Conservation (phyloP, 2,113 vertebrate species). For the Apeltes quadracus region DNA sequence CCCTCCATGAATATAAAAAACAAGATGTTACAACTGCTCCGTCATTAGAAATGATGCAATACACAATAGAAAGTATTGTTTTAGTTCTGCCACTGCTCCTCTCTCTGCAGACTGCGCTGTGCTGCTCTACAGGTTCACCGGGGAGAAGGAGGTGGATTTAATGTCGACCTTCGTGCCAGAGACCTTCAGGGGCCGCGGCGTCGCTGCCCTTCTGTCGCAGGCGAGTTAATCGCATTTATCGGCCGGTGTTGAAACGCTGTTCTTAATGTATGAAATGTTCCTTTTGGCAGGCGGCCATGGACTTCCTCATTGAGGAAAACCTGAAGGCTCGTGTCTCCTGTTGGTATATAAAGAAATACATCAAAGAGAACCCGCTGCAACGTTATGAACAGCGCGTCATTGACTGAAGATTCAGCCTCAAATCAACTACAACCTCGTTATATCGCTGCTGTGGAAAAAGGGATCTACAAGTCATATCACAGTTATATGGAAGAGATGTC, state of each 20-base stretch:
- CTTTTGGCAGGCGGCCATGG: constrained; percentile 72
- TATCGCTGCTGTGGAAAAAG: not conserved
- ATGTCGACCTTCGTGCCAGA: constrained; percentile 76
- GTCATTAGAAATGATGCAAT: not conserved
- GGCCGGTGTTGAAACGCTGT: not conserved
- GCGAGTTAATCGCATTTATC: not conserved
- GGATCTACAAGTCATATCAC: not conserved
- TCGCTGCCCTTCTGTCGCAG: constrained; percentile 75
- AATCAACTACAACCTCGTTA: not conserved
- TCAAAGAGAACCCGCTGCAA: constrained; percentile 59
- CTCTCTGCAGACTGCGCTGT: constrained; percentile 51
- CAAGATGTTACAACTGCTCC: not conserved
- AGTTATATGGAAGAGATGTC: not conserved
- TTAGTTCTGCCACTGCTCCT: too few species aligned
- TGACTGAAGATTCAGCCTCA: constrained; percentile 35
- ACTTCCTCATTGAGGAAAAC: constrained; percentile 77
- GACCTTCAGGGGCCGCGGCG: constrained; percentile 69
- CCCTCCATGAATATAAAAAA: not conserved
- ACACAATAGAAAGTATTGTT: not conserved
- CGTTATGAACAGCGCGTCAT: constrained; percentile 58
- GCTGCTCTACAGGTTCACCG: constrained; percentile 68
- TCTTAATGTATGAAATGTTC: not conserved
- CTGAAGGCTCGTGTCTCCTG: constrained; percentile 76
- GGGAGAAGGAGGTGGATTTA: constrained; percentile 68
- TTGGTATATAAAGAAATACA: constrained; percentile 79